phyloP scores from a whole-genome alignment of 2,113 vertebrate species.

The Sula dactylatra region DNA sequence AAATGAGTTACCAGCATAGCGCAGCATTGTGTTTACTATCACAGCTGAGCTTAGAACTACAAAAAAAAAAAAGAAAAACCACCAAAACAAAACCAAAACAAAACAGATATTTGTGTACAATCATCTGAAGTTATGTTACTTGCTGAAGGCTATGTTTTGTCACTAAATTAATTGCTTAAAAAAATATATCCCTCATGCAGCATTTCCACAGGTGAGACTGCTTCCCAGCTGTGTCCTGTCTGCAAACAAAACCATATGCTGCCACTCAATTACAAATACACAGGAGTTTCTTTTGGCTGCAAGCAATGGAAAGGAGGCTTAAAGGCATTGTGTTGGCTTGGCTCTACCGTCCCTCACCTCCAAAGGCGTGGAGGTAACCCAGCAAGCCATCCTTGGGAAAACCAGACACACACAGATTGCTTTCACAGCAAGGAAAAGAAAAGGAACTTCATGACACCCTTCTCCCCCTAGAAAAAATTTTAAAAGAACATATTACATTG shows the following conservation, averaged over 20 bases:
- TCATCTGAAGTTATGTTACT: not conserved
- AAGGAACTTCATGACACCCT: not conserved
- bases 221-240: slow-evolving; percentile 60
- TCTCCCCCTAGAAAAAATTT: not conserved
- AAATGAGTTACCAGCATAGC: not conserved
- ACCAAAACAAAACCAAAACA: too few species aligned
- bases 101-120: not conserved
- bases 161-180: not conserved
- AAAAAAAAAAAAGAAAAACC: not conserved
- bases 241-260: slow-evolving; percentile 52
- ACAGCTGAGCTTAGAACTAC: not conserved
- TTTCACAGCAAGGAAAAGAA: not conserved
- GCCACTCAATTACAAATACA: not conserved
- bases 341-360: fast-evolving
- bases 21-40: not conserved
- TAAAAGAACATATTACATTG: not conserved
- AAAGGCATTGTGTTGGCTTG: not conserved
- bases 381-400: not conserved
- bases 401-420: fast-evolving
- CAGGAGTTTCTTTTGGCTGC: not conserved
- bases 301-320: not conserved
- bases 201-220: slow-evolving; percentile 53
- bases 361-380: not conserved
- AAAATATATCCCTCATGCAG: not conserved
- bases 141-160: slow-evolving; percentile 21